phyloP scores from a whole-genome alignment of 2,113 vertebrate species.

The Corynorhinus townsendii region DNA sequence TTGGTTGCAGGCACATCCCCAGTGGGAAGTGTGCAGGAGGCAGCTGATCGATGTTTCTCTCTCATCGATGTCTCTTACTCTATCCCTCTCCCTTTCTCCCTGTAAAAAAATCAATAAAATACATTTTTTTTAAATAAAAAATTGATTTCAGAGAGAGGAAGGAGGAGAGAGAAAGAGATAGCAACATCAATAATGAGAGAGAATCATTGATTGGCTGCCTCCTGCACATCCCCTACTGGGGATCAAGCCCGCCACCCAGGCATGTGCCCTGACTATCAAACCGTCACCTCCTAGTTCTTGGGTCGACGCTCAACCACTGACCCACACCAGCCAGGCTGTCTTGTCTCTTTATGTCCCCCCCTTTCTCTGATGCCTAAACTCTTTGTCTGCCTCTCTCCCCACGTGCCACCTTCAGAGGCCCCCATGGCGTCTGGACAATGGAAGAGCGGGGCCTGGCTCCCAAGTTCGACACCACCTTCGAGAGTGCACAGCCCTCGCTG shows the following conservation, averaged over 20 bases:
- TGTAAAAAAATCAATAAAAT: too few species aligned
- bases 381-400: background rate
- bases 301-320: background rate
- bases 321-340: background rate
- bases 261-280: background rate
- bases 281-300: background rate
- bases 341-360: too few species aligned
- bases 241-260: background rate
- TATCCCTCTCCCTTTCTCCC: too few species aligned
- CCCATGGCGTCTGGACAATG: constrained; percentile 97
- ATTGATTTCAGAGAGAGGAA: background rate
- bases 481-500: constrained; percentile 89
- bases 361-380: background rate
- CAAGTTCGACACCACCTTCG: constrained; percentile 95
- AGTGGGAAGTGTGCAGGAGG: too few species aligned
- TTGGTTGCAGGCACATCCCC: too few species aligned
- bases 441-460: constrained; percentile 92
- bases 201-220: background rate
- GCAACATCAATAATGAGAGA: background rate
- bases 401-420: constrained; percentile 83
- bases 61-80: too few species aligned
- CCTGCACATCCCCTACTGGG: background rate
- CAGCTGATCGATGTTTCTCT: too few species aligned
- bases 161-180: background rate
- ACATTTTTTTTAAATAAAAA: too few species aligned